These are phyloP conservation scores for Caenorhabditis briggsae DNA, from an alignment of 1,140 invertebrate genomes.

Conservation along the genomic window DNA sequence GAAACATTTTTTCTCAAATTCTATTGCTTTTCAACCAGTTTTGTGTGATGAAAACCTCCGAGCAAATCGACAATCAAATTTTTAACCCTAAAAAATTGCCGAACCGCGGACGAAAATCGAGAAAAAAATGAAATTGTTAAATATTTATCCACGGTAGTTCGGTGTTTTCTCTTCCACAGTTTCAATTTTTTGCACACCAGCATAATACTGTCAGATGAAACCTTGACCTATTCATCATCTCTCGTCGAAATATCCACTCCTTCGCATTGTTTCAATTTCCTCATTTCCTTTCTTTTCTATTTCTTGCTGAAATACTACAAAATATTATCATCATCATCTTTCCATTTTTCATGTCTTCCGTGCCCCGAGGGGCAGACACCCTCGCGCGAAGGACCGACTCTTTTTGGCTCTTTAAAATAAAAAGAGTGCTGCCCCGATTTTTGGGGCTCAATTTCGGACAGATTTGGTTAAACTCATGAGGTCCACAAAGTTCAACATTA, in stretches of 20 bases:
- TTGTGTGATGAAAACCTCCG: no score
- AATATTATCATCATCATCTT: conserved; percentile 48
- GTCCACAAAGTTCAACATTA: background rate
- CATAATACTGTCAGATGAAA: background rate
- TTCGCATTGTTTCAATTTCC: background rate
- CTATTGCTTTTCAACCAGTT: no score
- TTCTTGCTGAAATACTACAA: background rate
- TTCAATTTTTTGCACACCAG: no score
- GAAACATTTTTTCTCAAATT: no score
- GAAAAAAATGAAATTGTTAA: no score
- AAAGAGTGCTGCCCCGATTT: background rate
- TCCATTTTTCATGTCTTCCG: conserved; percentile 50
- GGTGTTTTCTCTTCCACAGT: no score
- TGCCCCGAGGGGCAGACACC: conserved; percentile 45
- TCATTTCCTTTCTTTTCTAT: conserved; percentile 4
- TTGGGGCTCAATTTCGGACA: conserved; percentile 27
- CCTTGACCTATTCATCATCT: background rate
- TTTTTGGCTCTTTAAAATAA: background rate
- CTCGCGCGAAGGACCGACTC: background rate
- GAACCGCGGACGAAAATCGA: no score
- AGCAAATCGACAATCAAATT: no score
- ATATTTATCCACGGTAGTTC: no score
- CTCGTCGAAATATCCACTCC: background rate
- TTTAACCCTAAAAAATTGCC: no score
- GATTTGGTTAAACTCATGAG: conserved; percentile 10